Evolutionary conservation across 1,140 invertebrate species (phyloP).

Genomic region (Sinella curviseta): DNA sequence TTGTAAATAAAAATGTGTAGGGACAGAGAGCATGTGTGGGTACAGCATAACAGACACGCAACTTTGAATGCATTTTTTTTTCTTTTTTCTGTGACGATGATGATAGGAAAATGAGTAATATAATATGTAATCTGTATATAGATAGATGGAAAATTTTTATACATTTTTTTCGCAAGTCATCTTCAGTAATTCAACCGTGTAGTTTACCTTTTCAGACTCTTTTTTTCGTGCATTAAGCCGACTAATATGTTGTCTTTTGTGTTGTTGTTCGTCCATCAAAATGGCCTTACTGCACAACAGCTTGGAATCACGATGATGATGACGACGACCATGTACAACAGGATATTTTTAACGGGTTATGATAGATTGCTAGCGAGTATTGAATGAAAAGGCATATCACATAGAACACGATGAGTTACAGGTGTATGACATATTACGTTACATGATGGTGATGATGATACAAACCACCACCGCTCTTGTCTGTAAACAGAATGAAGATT

Average conservation of each 20-base stretch:
- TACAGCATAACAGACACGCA: too few species aligned
- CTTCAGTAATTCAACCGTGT: conserved; percentile 46
- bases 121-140: background rate
- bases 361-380: background rate
- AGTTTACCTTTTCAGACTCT: conserved; percentile 39
- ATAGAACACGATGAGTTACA: background rate
- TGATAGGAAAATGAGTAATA: too few species aligned
- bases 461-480: background rate
- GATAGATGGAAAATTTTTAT: too few species aligned
- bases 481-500: background rate
- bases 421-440: background rate
- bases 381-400: background rate
- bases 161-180: conserved; percentile 44
- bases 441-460: background rate
- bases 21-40: too few species aligned
- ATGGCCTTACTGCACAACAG: background rate
- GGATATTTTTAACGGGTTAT: conserved; percentile 14
- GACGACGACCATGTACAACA: background rate
- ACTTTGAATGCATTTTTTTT: too few species aligned
- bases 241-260: conserved; percentile 28
- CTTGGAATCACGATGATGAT: background rate
- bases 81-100: too few species aligned
- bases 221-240: conserved; percentile 20
- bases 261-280: conserved; percentile 7
- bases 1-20: background rate